Percentiles rank a stretch among this genome's conserved stretches.
These are phyloP conservation scores for Polylopha cassiicola DNA, from an alignment of 2,888 invertebrate species.

Conservation along the genomic window DNA sequence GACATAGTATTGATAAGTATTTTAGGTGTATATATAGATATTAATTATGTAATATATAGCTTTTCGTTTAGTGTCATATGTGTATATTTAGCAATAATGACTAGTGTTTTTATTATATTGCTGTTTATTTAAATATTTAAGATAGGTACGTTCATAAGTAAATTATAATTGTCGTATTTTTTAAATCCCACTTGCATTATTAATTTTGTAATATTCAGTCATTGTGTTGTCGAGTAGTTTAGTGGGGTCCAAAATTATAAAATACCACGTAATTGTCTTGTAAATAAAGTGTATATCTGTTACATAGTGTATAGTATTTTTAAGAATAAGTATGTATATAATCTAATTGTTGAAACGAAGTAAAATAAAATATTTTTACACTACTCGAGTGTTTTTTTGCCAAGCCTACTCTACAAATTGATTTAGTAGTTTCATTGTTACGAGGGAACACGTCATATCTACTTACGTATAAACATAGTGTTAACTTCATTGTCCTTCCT, in stretches of 20 bases:
- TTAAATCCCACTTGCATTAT: too few relatives aligned
- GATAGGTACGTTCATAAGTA: too few relatives aligned
- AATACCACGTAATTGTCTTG: constrained; percentile 9
- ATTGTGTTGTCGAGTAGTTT: constrained; percentile 26
- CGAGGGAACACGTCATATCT: not conserved
- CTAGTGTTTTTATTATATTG: too few relatives aligned
- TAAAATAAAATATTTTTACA: constrained; percentile 62
- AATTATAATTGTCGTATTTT: not conserved
- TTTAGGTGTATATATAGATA: too few relatives aligned
- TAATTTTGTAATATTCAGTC: not conserved
- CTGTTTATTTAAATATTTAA: too few relatives aligned
- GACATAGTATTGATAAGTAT: too few relatives aligned
- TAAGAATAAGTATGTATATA: constrained; percentile 55
- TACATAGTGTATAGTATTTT: constrained; percentile 47
- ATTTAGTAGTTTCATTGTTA: constrained; percentile 5
- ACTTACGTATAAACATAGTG: too few relatives aligned
- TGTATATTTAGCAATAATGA: too few relatives aligned
- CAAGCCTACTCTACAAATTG: constrained; percentile 12
- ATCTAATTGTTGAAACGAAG: constrained; percentile 62
- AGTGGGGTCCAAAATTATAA: constrained; percentile 36
- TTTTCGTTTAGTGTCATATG: too few relatives aligned
- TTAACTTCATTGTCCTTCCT: too few relatives aligned
- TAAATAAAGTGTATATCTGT: constrained; percentile 20
- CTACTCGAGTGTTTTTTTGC: constrained; percentile 19
- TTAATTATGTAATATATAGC: too few relatives aligned